Evolutionary conservation across 1,140 invertebrate species (phyloP), one percentile per base, ranked within the genome.

Genomic region (Chelonus insularis): DNA sequence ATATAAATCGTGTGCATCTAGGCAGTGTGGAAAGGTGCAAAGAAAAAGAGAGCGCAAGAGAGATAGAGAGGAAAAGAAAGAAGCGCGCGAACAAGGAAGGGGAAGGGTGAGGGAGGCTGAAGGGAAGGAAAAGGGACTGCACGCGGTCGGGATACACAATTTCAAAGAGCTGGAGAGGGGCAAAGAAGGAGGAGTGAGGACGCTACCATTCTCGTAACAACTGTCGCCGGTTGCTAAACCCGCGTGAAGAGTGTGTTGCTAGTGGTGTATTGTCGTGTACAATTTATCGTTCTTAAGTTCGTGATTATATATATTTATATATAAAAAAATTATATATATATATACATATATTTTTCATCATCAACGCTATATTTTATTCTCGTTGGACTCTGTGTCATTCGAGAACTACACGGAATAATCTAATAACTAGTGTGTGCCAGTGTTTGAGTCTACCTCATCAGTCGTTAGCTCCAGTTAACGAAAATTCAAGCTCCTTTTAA

Each of bases 391-490:
- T 21, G 54, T 57, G 36, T 57, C 16, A 36, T 11, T 72, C 72
- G 41, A 55, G 45, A 43, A 56, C 36, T n/a, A n/a, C n/a, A n/a
- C n/a, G n/a, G 56, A 29, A 51, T 59, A 63, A 59, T 48, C 63
- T 57, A n/a, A n/a, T n/a, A n/a, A n/a, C n/a, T 66, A 71, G 71
- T 73, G 70, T 70, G 72, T 70, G 72, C 68, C 67, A 73, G 72
- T 73, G 71, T 68, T 69, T 73, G 65, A 71, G 64, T 75, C 72
- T 74, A 74, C 72, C 72, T 75, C 73, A 71, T 62, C n/a, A n/a
- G n/a, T 70, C 66, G 64, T 64, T 71, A 60, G 63, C 64, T 65
- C 58, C 65, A 29, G 11, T 16, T 43, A 50, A 18, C 21, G 9
- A 32, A 29, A 63, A 64, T 59, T 43, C 37, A 58, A 54, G 62